These are phyloP conservation scores for Amblyjoppa fuscipennis DNA, from an alignment of 2,888 invertebrate species.

Conservation along the genomic window DNA sequence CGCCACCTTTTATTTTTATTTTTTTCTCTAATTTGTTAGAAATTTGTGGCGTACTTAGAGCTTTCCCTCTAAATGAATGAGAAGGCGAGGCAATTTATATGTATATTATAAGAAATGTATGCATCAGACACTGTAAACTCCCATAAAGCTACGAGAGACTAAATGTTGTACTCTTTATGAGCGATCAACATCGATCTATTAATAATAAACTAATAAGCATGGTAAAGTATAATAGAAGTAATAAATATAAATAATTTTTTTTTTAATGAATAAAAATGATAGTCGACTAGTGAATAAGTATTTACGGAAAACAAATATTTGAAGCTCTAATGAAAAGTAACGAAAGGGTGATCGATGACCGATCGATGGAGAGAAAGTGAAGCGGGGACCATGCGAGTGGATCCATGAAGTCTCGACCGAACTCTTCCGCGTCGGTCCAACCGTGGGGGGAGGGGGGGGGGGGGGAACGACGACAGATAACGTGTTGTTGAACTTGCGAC, in stretches of 20 bases:
- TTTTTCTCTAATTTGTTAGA: too few species aligned
- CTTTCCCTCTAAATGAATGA: too few species aligned
- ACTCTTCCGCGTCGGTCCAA: constrained; percentile 50
- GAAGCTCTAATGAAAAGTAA: constrained; percentile 2
- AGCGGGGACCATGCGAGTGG: constrained; percentile 10
- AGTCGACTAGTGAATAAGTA: too few species aligned
- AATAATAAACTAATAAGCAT: too few species aligned
- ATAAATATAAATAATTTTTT: neutral
- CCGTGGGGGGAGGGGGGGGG: constrained; percentile 18
- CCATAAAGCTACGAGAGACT: too few species aligned
- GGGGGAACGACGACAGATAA: constrained; percentile 65
- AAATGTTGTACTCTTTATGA: too few species aligned
- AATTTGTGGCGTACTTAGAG: too few species aligned
- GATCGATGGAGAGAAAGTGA: neutral
- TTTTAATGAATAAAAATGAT: neutral
- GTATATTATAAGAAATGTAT: too few species aligned
- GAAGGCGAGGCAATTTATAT: too few species aligned
- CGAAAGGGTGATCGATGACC: neutral
- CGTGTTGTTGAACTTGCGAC: constrained; percentile 75
- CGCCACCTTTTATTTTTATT: too few species aligned
- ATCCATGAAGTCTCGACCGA: constrained; percentile 58
- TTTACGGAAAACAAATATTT: neutral
- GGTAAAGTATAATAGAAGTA: neutral
- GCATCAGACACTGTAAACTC: too few species aligned
- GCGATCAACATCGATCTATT: too few species aligned